Evolutionary conservation across 2,113 vertebrate genomes (phyloP).

Genomic region (Rhodinocichla rosea): DNA sequence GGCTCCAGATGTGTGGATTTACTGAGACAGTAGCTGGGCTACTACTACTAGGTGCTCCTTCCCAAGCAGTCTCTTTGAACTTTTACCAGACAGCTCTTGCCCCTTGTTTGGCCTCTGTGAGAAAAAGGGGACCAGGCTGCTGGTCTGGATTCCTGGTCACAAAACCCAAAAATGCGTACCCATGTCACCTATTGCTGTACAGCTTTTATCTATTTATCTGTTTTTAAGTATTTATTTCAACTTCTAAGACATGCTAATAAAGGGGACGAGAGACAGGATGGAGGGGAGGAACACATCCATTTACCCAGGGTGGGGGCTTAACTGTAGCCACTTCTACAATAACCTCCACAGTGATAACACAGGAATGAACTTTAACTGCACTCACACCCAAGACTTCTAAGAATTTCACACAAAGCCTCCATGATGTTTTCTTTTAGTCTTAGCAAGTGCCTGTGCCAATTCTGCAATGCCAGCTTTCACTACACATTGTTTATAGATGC

Average conservation of each 20-base stretch:
- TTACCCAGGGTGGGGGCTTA: neutral
- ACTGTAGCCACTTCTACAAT: neutral
- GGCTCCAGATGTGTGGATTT: neutral
- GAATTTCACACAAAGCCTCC: neutral
- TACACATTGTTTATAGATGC: fast-evolving
- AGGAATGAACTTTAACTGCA: neutral
- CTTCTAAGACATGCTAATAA: neutral
- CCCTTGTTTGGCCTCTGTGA: too few species aligned
- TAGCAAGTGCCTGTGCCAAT: neutral
- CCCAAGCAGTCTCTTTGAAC: neutral
- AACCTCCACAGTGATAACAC: fast-evolving
- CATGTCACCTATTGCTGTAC: too few species aligned
- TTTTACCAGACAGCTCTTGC: neutral
- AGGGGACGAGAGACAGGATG: neutral
- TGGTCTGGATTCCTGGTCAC: neutral
- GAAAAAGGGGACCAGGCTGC: neutral
- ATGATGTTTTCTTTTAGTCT: neutral
- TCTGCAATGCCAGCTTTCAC: neutral
- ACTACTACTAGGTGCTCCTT: neutral
- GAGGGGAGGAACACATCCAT: neutral
- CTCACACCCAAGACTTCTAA: neutral
- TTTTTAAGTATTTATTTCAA: too few species aligned
- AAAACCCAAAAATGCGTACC: neutral
- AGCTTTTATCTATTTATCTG: neutral
- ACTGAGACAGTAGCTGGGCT: neutral